Evolutionary conservation across 2,888 invertebrate species (phyloP).

Genomic region (Trichogramma evanescens): DNA sequence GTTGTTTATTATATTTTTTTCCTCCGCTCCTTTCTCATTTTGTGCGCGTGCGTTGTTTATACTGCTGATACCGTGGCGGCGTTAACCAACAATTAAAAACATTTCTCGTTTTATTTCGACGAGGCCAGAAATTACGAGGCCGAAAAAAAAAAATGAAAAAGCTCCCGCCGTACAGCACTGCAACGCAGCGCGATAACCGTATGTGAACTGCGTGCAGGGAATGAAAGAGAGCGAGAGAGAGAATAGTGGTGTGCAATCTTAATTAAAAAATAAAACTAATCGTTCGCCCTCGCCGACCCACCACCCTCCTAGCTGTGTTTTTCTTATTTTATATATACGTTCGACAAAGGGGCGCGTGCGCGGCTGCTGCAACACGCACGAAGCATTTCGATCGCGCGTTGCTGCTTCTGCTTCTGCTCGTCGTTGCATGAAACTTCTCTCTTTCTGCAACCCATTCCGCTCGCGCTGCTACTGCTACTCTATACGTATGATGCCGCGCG

Average conservation of each 20-base stretch:
- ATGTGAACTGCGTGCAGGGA: too few relatives aligned
- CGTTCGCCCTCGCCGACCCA: too few relatives aligned
- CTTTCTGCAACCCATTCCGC: not conserved
- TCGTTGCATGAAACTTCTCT: conserved; percentile 7
- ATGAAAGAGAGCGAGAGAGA: not conserved
- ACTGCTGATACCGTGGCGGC: not conserved
- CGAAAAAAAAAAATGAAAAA: not conserved
- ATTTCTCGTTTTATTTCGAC: too few relatives aligned
- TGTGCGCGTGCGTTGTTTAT: not conserved
- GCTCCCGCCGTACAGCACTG: not conserved
- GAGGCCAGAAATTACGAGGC: not conserved
- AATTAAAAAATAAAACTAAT: conserved; percentile 8
- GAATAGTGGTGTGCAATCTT: not conserved
- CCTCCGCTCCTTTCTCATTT: not conserved
- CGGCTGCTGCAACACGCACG: too few relatives aligned
- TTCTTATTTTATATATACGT: too few relatives aligned
- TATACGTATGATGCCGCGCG: too few relatives aligned
- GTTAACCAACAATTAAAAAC: too few relatives aligned
- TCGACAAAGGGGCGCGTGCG: too few relatives aligned
- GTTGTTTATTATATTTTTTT: not conserved
- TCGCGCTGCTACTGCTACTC: too few relatives aligned
- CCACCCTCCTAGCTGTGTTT: too few relatives aligned
- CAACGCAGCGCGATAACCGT: not conserved
- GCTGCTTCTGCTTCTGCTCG: not conserved
- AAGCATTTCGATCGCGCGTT: conserved; percentile 6